These are phyloP conservation scores for Protosalanx chinensis DNA, from an alignment of 2,797 vertebrate genomes.

Conservation along the genomic window DNA sequence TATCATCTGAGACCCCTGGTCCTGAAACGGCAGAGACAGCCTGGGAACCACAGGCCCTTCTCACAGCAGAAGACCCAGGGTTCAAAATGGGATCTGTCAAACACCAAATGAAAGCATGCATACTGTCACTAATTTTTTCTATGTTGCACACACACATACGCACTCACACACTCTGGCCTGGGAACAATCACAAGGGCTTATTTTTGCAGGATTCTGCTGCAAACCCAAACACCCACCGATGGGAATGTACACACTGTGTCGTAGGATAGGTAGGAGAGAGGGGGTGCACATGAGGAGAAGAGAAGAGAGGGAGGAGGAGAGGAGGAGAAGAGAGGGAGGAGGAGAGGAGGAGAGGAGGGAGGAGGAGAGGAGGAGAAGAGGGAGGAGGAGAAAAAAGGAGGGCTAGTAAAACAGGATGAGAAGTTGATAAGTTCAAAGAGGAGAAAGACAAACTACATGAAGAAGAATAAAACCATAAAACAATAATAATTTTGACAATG, in stretches of 20 bases:
- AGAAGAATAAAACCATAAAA: no score
- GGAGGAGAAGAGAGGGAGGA: not conserved
- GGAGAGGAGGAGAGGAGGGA: constrained; percentile 18
- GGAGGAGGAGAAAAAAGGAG: constrained; percentile 39
- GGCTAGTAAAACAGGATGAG: constrained; percentile 58
- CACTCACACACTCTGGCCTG: constrained; percentile 20
- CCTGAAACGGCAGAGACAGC: not conserved
- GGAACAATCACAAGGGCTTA: constrained; percentile 39
- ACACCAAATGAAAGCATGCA: constrained; percentile 9
- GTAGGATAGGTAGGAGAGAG: no score
- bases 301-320: constrained; percentile 2
- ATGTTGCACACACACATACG: not conserved
- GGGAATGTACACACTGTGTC: not conserved
- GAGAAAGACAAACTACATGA: no score
- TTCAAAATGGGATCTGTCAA: not conserved
- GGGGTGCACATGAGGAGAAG: no score
- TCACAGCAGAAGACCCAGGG: constrained; percentile 1
- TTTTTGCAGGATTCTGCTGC: constrained; percentile 25
- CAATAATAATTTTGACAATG: no score
- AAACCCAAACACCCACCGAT: constrained; percentile 8
- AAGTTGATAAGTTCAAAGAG: no score
- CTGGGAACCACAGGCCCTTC: constrained; percentile 18
- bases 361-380: constrained; percentile 27
- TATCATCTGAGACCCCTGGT: not conserved
- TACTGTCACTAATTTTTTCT: not conserved